Base-by-base conservation (phyloP, 2,888 invertebrate species). In the Cephus nigrinus region DNA sequence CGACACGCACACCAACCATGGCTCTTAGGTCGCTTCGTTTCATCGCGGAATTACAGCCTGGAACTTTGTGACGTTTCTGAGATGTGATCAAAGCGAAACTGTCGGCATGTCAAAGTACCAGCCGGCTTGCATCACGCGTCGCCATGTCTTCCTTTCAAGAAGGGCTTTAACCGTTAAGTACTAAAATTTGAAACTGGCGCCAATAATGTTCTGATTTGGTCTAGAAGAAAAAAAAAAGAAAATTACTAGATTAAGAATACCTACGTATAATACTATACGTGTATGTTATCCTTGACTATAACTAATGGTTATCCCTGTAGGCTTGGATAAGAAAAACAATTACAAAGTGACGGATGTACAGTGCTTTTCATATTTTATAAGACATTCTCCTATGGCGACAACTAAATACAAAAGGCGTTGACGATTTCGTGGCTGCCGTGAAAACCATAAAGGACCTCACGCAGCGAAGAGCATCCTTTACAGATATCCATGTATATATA, bases 1-100 rank as follows among this genome's bases (percentile, higher is more conserved):
- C 36, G 32, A 40, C 36, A n/a, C 75, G 75, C 75, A 33, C 75
- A 68, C 75, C 75, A 30, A 33, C 75, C n/a, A 40, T 33, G 33
- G 71, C 72, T 23, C 76, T 33, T 32, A 73, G 36, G 73, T 55
- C 71, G 69, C 71, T 36, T 75, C 72, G 76, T 79, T 77, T 79
- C 76, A 77, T 73, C 79, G 79, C 75, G 80, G 75, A 79, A 80
- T 80, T 79, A 75, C 76, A 79, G 69, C 68, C 36, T 76, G 77
- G 80, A 79, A 76, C 77, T 73, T 78, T 75, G 73, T 76, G 77
- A 77, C 80, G 80, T 71, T 74, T 73, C 80, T 55, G 79, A 80
- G 80, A 80, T 69, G 77, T 80, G 80, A 80, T 80, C 80, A 80
- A 80, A 80, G 80, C 74, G 33, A 80, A 79, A 77, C 79, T 80